Evolutionary conservation across 2,888 invertebrate species (phyloP).

Genomic region (Venusia cambrica): DNA sequence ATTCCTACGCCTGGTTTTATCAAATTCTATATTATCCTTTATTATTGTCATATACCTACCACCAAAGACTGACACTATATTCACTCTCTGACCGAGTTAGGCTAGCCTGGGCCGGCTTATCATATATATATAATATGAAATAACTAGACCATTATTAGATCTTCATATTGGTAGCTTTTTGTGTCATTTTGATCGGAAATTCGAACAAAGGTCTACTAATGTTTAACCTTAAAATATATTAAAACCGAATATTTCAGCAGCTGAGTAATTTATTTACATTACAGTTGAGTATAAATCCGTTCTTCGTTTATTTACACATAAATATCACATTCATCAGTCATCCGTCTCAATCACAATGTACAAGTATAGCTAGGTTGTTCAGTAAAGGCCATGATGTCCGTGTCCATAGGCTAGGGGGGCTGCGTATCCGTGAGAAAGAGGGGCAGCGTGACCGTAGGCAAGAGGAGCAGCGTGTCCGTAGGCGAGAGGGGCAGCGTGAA

Average conservation of each 20-base stretch:
- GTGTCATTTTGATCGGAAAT: too few species aligned
- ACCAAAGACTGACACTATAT: too few species aligned
- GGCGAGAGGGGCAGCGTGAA: constrained; percentile 50
- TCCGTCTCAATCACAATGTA: constrained; percentile 58
- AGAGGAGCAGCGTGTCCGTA: constrained; percentile 51
- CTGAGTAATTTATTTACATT: constrained; percentile 73
- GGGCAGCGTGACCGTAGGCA: constrained; percentile 44
- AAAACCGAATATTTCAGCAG: constrained; percentile 74
- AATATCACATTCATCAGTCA: constrained; percentile 78
- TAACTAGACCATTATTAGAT: too few species aligned
- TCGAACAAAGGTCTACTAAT: too few species aligned
- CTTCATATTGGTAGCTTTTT: too few species aligned
- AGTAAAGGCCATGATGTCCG: constrained; percentile 68
- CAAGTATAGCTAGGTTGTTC: constrained; percentile 51
- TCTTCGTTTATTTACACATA: constrained; percentile 72
- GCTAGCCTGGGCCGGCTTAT: too few species aligned
- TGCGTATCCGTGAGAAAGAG: constrained; percentile 44
- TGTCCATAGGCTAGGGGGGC: constrained; percentile 57
- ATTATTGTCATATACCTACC: too few species aligned
- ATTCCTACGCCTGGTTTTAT: too few species aligned
- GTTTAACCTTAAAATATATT: too few species aligned
- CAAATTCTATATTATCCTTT: too few species aligned
- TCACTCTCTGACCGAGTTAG: too few species aligned
- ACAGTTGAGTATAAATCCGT: constrained; percentile 57
- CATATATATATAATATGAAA: too few species aligned